phyloP scores from a whole-genome alignment of 2,888 invertebrate genomes.

The Bellardia pandia region DNA sequence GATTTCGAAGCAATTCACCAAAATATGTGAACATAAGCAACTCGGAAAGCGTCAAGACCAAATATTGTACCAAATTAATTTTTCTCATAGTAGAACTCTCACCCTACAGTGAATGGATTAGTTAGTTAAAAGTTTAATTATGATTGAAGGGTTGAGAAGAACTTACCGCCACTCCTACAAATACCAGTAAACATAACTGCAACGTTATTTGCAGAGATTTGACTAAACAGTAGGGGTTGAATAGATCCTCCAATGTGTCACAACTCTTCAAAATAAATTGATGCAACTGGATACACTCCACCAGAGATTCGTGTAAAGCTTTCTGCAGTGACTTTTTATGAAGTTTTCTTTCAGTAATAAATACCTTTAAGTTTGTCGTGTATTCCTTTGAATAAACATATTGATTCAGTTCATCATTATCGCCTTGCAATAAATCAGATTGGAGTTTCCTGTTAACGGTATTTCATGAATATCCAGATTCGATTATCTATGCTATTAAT shows the following conservation, averaged over 20 bases:
- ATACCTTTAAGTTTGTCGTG: slow-evolving; percentile 74
- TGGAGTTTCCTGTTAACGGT: slow-evolving; percentile 61
- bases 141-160: background rate
- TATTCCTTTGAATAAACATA: slow-evolving; percentile 78
- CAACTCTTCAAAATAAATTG: slow-evolving; percentile 81
- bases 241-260: slow-evolving; percentile 81
- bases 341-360: slow-evolving; percentile 24
- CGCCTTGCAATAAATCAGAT: slow-evolving; percentile 52
- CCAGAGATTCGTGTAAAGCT: slow-evolving; percentile 75
- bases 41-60: slow-evolving; percentile 79
- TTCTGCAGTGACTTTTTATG: background rate
- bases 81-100: slow-evolving; percentile 74
- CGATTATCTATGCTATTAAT: background rate
- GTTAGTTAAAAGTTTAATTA: background rate
- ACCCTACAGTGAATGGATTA: slow-evolving; percentile 31
- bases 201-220: slow-evolving; percentile 83
- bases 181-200: slow-evolving; percentile 82
- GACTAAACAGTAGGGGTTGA: slow-evolving; percentile 81
- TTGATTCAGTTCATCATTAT: slow-evolving; percentile 78
- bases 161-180: slow-evolving; percentile 80
- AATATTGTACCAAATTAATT: slow-evolving; percentile 80
- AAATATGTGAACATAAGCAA: slow-evolving; percentile 81
- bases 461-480: background rate
- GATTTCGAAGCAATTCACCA: slow-evolving; percentile 79
- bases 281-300: slow-evolving; percentile 81